Evolutionary conservation across 2,113 vertebrate genomes (phyloP).

Genomic region (Gavialis gangeticus): DNA sequence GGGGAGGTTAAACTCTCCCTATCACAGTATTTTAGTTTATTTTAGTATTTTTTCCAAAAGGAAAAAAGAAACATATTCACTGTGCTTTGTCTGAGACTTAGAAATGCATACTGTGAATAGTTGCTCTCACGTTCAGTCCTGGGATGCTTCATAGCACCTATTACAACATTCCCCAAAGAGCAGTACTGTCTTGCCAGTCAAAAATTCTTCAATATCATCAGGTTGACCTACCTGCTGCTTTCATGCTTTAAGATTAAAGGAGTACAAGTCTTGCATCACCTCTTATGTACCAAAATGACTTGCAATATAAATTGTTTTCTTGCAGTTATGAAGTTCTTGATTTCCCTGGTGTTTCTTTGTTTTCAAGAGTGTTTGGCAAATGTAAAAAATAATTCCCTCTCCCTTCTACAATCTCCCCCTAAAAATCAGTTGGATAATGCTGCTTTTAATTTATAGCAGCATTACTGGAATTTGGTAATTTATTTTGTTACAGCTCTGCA

Average conservation of each 20-base stretch:
- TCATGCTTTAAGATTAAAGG: background rate
- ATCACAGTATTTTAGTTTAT: background rate
- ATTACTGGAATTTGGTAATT: background rate
- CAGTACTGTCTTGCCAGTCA: background rate
- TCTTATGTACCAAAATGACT: background rate
- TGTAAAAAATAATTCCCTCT: background rate
- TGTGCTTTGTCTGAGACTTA: conserved; percentile 23
- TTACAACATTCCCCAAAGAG: background rate
- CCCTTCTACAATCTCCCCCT: background rate
- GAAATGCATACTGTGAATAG: conserved; percentile 19
- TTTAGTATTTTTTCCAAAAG: background rate
- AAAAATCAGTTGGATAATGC: background rate
- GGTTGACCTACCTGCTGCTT: background rate
- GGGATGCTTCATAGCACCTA: background rate
- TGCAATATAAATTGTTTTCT: background rate
- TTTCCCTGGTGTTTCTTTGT: background rate
- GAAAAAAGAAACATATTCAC: background rate
- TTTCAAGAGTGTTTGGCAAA: background rate
- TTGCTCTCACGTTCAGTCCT: conserved; percentile 7
- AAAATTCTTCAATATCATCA: background rate
- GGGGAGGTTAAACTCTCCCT: background rate
- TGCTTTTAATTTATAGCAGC: background rate
- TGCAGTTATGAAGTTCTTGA: background rate
- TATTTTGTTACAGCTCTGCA: background rate
- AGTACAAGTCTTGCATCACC: background rate